A percentile compares a stretch with the other conserved stretches of the same genome.
Evolutionary conservation across 2,113 vertebrate species (phyloP).

Genomic region (Hemichromis elongatus): DNA sequence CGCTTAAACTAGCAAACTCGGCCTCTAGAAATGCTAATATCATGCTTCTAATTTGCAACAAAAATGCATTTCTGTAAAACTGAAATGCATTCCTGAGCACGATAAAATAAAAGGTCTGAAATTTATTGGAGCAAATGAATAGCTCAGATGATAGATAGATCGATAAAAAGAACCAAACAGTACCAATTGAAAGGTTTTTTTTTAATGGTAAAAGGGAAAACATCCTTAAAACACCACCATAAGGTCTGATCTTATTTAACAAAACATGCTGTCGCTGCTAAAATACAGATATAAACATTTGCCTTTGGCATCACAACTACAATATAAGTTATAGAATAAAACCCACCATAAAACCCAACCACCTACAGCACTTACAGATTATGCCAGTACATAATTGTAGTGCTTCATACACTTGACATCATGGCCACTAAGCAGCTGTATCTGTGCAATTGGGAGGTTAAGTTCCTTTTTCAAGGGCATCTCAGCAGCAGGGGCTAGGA

Average conservation of each 20-base stretch:
- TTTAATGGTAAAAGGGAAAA: background rate
- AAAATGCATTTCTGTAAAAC: background rate
- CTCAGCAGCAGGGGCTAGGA: background rate
- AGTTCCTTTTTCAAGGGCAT: slow-evolving; percentile 37
- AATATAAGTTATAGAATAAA: background rate
- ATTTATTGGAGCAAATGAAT: background rate
- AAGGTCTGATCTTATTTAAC: background rate
- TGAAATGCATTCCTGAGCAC: background rate
- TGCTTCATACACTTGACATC: background rate
- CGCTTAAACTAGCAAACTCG: background rate
- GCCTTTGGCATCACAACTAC: background rate
- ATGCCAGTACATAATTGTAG: background rate
- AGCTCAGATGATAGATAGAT: too few species aligned
- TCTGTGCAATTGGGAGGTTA: background rate
- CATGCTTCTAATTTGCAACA: background rate
- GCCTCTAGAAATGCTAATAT: background rate
- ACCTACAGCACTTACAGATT: background rate
- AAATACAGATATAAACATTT: background rate
- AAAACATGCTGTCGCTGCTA: background rate
- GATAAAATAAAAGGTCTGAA: background rate
- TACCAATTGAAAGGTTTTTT: too few species aligned
- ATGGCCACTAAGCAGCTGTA: background rate
- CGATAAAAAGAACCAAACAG: too few species aligned
- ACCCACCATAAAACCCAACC: background rate
- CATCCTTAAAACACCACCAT: background rate